Evolutionary conservation across 1,140 invertebrate genomes (phyloP).

Genomic region (Heliconius eleuchia): DNA sequence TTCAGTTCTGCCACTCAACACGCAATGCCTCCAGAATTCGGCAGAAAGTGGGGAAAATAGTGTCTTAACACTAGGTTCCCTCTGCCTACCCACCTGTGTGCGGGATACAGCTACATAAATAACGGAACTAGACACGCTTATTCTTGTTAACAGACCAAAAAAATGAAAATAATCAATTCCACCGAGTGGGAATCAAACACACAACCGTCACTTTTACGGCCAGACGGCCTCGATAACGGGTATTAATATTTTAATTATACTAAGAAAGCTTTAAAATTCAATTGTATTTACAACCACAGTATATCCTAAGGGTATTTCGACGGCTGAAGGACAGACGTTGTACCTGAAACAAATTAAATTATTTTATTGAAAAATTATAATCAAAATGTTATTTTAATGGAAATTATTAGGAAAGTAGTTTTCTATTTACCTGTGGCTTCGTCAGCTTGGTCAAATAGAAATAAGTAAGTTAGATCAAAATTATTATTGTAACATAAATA

Average conservation of each 20-base stretch:
- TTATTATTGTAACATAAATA: too few relatives aligned
- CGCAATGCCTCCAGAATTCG: too few relatives aligned
- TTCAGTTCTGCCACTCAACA: too few relatives aligned
- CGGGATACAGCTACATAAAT: not conserved
- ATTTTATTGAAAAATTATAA: not conserved
- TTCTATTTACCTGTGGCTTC: too few relatives aligned
- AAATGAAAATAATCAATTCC: not conserved
- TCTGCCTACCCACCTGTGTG: rapidly evolving
- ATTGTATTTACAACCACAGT: not conserved
- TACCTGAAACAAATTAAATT: not conserved
- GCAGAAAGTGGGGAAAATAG: too few relatives aligned
- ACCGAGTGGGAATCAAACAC: not conserved
- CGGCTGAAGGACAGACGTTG: not conserved
- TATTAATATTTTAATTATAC: not conserved
- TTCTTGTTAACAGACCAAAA: not conserved
- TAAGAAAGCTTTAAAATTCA: too few relatives aligned
- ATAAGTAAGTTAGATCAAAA: too few relatives aligned
- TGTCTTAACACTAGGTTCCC: not conserved
- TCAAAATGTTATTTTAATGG: not conserved
- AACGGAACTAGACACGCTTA: not conserved
- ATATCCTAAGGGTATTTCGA: not conserved
- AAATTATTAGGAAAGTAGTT: too few relatives aligned
- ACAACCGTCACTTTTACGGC: not conserved
- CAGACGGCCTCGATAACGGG: not conserved
- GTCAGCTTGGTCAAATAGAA: too few relatives aligned